These are phyloP conservation scores for Trachelus troglodyta DNA, from an alignment of 2,888 invertebrate species.

Conservation along the genomic window DNA sequence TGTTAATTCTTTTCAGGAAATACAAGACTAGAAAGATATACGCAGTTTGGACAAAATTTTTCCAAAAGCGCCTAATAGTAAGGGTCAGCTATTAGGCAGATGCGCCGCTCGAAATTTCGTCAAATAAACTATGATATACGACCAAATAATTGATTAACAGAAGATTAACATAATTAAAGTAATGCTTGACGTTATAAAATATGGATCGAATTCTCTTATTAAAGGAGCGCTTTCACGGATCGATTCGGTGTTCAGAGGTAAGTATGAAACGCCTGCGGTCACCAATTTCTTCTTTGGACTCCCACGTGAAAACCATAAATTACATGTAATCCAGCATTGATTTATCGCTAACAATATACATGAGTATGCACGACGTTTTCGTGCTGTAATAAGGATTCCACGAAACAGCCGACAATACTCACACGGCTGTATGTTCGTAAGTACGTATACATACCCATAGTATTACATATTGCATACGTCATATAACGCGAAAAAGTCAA, in stretches of 20 bases:
- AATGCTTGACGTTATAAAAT: constrained; percentile 11
- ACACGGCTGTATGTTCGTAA: not conserved
- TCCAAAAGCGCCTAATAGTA: not conserved
- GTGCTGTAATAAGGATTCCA: not conserved
- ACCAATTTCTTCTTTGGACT: constrained; percentile 3
- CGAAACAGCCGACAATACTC: not conserved
- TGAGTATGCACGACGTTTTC: not conserved
- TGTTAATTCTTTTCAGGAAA: not conserved
- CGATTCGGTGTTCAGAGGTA: constrained; percentile 6
- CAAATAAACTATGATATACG: constrained; percentile 22
- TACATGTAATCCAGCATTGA: constrained; percentile 33
- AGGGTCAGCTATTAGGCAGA: constrained; percentile 20
- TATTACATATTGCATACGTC: not conserved
- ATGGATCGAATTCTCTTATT: constrained; percentile 18
- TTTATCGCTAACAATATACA: constrained; percentile 34
- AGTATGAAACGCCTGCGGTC: not conserved
- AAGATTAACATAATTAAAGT: constrained; percentile 20
- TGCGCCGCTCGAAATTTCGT: constrained; percentile 19
- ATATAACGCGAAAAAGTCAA: not conserved
- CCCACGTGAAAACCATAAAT: constrained; percentile 27
- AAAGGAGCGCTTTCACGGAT: not conserved
- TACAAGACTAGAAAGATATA: not conserved
- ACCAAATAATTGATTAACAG: constrained; percentile 22
- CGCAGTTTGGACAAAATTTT: not conserved
- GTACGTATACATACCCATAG: not conserved